Evolutionary conservation across 2,113 vertebrate species (phyloP), one percentile per base, ranked within the genome.

Genomic region (Oophaga pumilio): DNA sequence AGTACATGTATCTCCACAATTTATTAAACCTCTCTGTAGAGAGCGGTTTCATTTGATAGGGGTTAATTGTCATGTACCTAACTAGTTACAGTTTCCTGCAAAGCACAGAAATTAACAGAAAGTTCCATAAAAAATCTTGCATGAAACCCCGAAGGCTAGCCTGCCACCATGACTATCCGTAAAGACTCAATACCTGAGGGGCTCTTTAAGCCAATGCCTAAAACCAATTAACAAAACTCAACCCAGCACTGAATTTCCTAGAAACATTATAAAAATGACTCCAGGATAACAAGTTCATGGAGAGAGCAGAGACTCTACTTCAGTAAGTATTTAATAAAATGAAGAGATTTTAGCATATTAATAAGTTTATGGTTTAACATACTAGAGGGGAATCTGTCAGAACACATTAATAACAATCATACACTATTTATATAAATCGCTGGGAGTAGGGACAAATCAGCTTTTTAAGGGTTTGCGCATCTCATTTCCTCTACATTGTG

Each of bases 321-420:
- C 73, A 69, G 50, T 43, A 68, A 85, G 83, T 86, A 78, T 86
- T 86, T 86, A 74, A 86, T 86, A 86, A 86, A 86, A 78, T 78
- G 57, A 73, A 12, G 52, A 74, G 52, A 74, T 74, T 53, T 68
- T 68, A 69, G 81, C 81, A 83, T 83, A 83, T 69, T 49, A 83
- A 83, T 83, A 83, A 53, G 81, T 20, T 82, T 66, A 82, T 64
- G 62, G 60, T 68, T 66, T 82, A 3, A 69, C 57, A 64, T 64
- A 82, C 62, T 83, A 24, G 64, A 52, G 80, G 43, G 28, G 80
- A 82, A 52, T 49, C 43, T 68, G 80, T 83, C 62, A 69, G 24
- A 83, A 26, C 8, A 4, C 62, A 80, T 83, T 83, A 69, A 83
- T 53, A 83, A 50, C 81, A 50, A 53, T 69, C 50, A 52, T 83